Evolutionary conservation across 35 echinoderm and acorn worm species (phyloP).

Genomic region (Heliocidaris erythrogramma): DNA sequence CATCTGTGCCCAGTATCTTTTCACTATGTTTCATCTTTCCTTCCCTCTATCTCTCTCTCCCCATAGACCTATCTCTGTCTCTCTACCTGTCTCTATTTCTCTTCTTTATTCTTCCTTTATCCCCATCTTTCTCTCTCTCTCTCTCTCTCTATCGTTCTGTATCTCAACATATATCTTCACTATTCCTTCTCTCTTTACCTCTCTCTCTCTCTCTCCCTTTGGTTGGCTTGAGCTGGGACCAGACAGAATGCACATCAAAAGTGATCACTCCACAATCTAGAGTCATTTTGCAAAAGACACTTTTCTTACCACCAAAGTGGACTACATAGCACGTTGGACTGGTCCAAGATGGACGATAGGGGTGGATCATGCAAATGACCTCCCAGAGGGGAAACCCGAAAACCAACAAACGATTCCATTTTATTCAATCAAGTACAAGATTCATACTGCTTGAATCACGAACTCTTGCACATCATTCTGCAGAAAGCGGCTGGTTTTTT

Average conservation of each 20-base stretch:
- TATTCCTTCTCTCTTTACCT: background rate
- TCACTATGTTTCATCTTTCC: too few relatives aligned
- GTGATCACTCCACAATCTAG: conserved; percentile 1
- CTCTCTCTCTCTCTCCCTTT: background rate
- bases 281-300: conserved; percentile 41
- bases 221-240: background rate
- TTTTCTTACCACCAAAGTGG: conserved; percentile 48
- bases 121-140: background rate
- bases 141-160: too few relatives aligned
- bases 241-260: background rate
- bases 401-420: background rate
- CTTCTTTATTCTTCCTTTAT: too few relatives aligned
- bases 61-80: too few relatives aligned
- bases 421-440: background rate
- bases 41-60: background rate
- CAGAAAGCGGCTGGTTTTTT: background rate
- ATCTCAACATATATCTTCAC: too few relatives aligned
- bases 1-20: too few relatives aligned
- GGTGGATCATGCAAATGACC: background rate
- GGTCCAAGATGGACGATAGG: conserved; percentile 19
- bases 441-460: background rate
- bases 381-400: background rate
- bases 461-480: background rate
- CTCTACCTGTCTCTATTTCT: background rate
- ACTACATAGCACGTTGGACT: conserved; percentile 41